Conservation (phyloP, 2,797 vertebrate species). For the Darevskia mixta region DNA sequence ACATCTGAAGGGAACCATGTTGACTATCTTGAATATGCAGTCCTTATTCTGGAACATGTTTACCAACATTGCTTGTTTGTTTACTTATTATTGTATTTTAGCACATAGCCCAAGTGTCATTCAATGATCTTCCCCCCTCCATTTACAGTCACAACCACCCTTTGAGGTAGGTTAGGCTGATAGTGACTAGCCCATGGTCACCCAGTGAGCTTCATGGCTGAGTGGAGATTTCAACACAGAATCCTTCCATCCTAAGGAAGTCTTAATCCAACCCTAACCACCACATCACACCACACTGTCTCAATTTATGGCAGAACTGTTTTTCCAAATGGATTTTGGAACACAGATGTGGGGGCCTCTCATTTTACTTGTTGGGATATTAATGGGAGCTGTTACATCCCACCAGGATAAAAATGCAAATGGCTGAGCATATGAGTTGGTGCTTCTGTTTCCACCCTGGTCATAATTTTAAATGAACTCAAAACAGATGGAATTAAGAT, state of each 20-base stretch:
- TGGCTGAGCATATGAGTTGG: not conserved
- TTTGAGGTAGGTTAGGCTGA: not conserved
- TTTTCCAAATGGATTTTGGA: not conserved
- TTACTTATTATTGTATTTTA: not conserved
- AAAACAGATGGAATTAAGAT: not conserved
- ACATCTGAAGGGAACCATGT: too few species aligned
- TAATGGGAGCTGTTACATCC: not conserved
- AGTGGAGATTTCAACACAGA: not conserved
- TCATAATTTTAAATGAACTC: not conserved
- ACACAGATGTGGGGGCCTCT: too few species aligned
- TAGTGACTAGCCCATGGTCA: not conserved
- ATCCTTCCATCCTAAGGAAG: not conserved
- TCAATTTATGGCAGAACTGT: too few species aligned
- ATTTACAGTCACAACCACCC: not conserved
- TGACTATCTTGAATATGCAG: not conserved
- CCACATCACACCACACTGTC: not conserved
- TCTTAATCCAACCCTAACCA: not conserved
- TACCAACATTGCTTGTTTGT: too few species aligned
- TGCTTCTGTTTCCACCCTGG: not conserved
- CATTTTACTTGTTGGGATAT: not conserved
- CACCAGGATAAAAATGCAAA: not conserved
- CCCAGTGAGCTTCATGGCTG: not conserved
- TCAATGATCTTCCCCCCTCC: not conserved
- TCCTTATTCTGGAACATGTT: not conserved
- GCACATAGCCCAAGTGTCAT: not conserved